Evolutionary conservation across 2,797 vertebrate genomes (phyloP), one percentile per base, ranked within the genome.

Genomic region (Hypotaenidia okinawae): DNA sequence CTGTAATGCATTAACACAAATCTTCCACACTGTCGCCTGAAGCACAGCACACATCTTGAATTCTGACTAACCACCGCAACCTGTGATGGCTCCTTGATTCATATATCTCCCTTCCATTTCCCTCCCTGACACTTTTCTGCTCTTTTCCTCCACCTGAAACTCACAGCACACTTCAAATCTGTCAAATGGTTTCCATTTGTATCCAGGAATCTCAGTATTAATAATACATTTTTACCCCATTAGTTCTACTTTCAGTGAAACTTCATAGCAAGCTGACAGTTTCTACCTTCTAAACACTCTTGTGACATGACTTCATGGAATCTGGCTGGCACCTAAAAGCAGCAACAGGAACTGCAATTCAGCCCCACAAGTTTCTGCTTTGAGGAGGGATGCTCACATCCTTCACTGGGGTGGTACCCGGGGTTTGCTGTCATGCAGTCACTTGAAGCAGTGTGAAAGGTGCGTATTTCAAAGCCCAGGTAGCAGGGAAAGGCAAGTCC

Each of bases 181-280:
- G 93, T 90, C 92, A 94, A 41, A 67, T 16, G 32, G 35, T 25
- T 86, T 75, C 85, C 80, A 73, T 28, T 86, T 90, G 85, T 92
- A 94, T 51, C 61, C 21, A 75, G 84, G 72, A 92, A 82, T 63
- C 74, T 94, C 62, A 62, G 63, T 55, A 93, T 91, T 88, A 93
- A 93, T 72, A 86, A 84, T 91, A 49, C 88, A 94, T 91, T 90
- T 96, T 89, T 77, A 77, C 8, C 35, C 78, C 80, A 82, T 90
- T 94, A 92, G 87, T 91, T 84, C 74, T 84, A 58, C 58, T 89
- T 92, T 67, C 82, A 83, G 52, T 74, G 33, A 82, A 92, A 78
- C 67, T 94, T 96, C 76, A 84, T 4, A 88, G 52, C 70, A 86
- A 89, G 43, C 41, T 90, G 94, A 83, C 91, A 90, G 64, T 74